A percentile compares a stretch with the other conserved stretches of the same genome.
Conservation (phyloP, 2,113 vertebrate species). For the Cynocephalus volans region DNA sequence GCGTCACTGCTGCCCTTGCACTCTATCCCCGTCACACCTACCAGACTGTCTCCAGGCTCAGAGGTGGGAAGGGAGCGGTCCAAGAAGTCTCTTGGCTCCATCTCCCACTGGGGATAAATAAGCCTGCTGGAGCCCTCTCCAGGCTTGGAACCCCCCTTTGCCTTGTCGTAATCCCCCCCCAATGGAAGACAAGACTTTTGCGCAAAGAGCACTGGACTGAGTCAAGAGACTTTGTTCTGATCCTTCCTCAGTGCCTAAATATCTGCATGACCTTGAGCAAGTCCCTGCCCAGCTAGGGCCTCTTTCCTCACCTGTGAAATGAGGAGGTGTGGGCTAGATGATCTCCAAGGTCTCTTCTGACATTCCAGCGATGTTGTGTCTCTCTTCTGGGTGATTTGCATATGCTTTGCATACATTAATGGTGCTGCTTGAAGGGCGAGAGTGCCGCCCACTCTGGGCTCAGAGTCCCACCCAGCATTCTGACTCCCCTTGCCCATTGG, state of each 20-base stretch:
- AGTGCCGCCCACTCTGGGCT: conserved; percentile 53
- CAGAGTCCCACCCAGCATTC: conserved; percentile 64
- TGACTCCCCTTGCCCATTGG: conserved; percentile 65
- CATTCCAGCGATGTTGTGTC: conserved; percentile 68
- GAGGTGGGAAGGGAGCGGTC: not conserved
- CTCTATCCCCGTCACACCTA: not conserved
- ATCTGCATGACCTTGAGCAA: conserved; percentile 72
- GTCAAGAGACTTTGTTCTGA: not conserved
- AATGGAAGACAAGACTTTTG: not conserved
- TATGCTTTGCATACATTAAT: conserved; percentile 82
- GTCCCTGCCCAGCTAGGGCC: conserved; percentile 45
- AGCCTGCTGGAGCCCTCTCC: not conserved
- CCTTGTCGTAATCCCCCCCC: not conserved
- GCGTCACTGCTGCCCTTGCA: not conserved
- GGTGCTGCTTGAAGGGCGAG: conserved; percentile 46
- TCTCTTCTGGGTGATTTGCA: conserved; percentile 80
- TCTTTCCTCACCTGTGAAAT: conserved; percentile 77
- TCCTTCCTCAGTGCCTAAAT: not conserved
- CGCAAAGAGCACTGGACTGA: not conserved
- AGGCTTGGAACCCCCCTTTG: not conserved
- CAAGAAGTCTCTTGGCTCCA: not conserved
- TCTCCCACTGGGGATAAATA: no score
- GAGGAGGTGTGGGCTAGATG: conserved; percentile 66
- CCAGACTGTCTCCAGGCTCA: not conserved
- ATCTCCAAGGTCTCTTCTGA: conserved; percentile 77